Conservation (phyloP, 1,140 invertebrate genomes). For the Trachymyrmex septentrionalis region DNA sequence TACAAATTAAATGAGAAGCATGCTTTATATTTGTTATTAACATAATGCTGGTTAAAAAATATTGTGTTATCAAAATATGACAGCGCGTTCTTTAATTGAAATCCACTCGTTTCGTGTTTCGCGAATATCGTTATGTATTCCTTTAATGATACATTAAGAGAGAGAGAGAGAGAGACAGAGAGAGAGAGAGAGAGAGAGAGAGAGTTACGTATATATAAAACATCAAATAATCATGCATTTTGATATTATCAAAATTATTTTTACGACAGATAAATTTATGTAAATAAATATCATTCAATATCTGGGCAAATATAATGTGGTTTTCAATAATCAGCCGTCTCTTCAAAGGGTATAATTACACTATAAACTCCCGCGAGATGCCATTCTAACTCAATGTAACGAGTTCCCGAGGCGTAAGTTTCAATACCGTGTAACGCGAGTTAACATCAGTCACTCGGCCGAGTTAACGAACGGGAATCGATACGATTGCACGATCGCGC, state of each 20-base stretch:
- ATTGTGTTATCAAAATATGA: not conserved
- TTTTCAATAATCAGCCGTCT: conserved; percentile 52
- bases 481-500: conserved; percentile 55
- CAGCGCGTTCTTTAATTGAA: not conserved
- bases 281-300: not conserved
- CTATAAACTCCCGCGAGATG: conserved; percentile 48
- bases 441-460: conserved; percentile 51
- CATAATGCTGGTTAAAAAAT: not conserved
- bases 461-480: conserved; percentile 58
- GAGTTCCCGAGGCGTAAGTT: conserved; percentile 52
- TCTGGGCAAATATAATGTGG: not conserved
- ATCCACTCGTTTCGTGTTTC: not conserved
- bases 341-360: conserved; percentile 38
- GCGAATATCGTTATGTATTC: not conserved
- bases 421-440: conserved; percentile 37
- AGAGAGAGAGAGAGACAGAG: not conserved
- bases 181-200: not conserved
- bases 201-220: not conserved
- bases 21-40: not conserved
- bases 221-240: not conserved
- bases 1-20: conserved; percentile 1
- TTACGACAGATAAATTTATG: not conserved
- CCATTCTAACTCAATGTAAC: conserved; percentile 48
- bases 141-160: not conserved
- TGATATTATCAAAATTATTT: not conserved